Percentiles rank a stretch among this genome's conserved stretches.
Conservation (phyloP, 2,113 vertebrate species). For the Mirounga angustirostris region DNA sequence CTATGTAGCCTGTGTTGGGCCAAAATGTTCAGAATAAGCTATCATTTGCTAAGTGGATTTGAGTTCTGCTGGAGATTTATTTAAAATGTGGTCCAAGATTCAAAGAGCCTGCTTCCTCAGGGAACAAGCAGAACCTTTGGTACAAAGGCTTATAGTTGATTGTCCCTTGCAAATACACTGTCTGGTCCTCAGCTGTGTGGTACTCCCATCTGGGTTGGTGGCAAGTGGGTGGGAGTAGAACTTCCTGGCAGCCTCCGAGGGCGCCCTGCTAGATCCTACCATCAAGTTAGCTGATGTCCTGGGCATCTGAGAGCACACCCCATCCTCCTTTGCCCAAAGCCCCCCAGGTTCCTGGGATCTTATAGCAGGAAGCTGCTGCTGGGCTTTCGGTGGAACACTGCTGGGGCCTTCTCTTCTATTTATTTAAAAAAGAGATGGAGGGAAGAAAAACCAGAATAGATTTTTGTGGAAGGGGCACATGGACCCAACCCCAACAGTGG, state of each 20-base stretch:
- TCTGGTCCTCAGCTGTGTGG: background rate
- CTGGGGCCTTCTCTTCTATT: background rate
- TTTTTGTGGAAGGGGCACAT: background rate
- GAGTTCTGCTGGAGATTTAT: constrained; percentile 70
- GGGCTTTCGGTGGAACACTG: background rate
- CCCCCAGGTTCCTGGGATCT: background rate
- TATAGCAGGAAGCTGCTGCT: background rate
- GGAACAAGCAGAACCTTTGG: constrained; percentile 39
- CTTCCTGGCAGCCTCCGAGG: background rate
- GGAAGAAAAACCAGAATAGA: background rate
- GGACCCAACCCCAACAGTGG: background rate
- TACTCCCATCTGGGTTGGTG: background rate
- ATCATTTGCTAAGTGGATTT: constrained; percentile 77
- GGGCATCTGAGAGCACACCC: background rate
- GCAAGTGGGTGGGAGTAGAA: background rate
- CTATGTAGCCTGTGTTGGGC: background rate
- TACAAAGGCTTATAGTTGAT: constrained; percentile 55
- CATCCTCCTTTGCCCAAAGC: background rate
- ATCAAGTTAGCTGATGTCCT: background rate
- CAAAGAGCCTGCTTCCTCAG: constrained; percentile 62
- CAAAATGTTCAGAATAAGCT: constrained; percentile 72
- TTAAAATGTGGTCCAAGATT: constrained; percentile 69
- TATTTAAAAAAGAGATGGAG: background rate
- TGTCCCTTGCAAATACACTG: background rate
- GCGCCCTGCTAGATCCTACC: background rate